Base-by-base conservation (phyloP, 1,140 invertebrate species). In the Lasaia peninsularis region DNA sequence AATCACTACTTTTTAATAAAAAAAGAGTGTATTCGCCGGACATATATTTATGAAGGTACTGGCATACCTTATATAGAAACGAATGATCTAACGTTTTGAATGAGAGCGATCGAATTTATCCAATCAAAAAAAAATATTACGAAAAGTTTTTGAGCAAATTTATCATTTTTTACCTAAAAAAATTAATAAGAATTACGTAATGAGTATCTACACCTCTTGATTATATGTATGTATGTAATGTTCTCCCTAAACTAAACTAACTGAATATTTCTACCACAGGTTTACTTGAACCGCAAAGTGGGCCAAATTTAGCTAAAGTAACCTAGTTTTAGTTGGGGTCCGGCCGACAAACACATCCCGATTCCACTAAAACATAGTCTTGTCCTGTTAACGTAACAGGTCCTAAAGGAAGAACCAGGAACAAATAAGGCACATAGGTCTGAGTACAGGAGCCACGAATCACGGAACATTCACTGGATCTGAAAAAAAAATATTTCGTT, bases 321-420 rank as follows among this genome's bases (percentile, higher is more conserved):
- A 16, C 1, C 16, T 52, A 21, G 8, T 12, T 10, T 24, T 49
- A 44, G 54, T 79, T 69, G 0, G 81, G 77, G 31, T 83, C 92
- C 10, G 96, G 96, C 75, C 95, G 93, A 82, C 96, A 98, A 4
- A 96, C 95, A 77, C 96, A 98, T 28, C 96, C 96, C 71, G 95
- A 97, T 79, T 98, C 96, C 2, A 98, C 96, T 14, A 97, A 90
- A 6, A 98, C 95, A 88, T 98, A 98, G 87, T 97, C 96, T 79
- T 97, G 96, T 6, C 95, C 96, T 11, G 96, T 97, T 10, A 97
- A 88, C 9, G 96, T 97, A 5, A 97, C 96, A 1, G 96, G 96
- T 1, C 96, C 96, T 24, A 97, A 82, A 0, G 96, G 96, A 53
- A 97, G 95, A 48, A 97, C 96, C 74, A 97, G 90, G 86, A 97